Evolutionary conservation across 2,888 invertebrate species (phyloP).

Genomic region (Pinctada fucata): DNA sequence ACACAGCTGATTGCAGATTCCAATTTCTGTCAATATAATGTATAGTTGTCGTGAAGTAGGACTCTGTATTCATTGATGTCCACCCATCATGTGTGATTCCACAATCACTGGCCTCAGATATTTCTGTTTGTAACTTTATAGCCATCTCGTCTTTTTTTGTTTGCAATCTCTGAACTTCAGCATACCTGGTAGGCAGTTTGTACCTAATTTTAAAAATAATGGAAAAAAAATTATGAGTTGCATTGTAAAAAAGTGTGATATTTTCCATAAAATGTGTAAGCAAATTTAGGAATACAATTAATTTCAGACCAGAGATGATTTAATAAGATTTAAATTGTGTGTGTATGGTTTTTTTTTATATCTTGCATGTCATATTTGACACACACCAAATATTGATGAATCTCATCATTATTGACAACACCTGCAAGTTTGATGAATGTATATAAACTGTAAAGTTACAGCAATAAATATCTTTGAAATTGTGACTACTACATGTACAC

Average conservation of each 20-base stretch:
- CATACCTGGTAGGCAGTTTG: background rate
- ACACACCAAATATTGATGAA: no score
- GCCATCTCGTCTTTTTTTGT: background rate
- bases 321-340: no score
- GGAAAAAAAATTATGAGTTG: background rate
- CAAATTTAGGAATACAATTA: no score
- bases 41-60: slow-evolving; percentile 9
- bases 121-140: background rate
- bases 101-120: background rate
- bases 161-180: background rate
- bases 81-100: slow-evolving; percentile 18
- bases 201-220: background rate
- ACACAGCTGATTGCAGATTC: slow-evolving; percentile 19
- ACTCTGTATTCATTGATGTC: slow-evolving; percentile 21
- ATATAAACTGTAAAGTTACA: no score
- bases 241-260: background rate
- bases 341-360: no score
- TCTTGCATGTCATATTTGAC: no score
- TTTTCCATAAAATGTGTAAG: no score
- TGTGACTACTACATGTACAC: no score
- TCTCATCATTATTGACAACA: no score
- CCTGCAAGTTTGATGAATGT: no score
- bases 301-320: no score
- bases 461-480: no score
- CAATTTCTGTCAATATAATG: slow-evolving; percentile 23